These are phyloP conservation scores for Limonius californicus DNA, from an alignment of 1,140 invertebrate species.

Conservation along the genomic window DNA sequence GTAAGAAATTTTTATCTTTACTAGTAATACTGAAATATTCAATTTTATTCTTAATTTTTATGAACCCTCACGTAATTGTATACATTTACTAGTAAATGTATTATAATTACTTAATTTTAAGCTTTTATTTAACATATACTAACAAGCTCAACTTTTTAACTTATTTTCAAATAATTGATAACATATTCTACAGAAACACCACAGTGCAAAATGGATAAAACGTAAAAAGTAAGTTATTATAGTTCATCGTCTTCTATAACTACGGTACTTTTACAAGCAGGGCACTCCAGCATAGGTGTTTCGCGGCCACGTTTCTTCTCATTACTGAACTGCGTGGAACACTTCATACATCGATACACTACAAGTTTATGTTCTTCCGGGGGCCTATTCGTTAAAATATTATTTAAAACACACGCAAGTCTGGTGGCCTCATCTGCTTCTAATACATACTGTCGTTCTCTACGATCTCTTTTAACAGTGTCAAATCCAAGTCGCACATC, in stretches of 20 bases:
- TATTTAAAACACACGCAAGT: not conserved
- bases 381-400: constrained; percentile 13
- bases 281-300: not conserved
- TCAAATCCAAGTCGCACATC: constrained; percentile 17
- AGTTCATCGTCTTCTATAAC: constrained; percentile 5
- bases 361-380: not conserved
- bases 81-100: no score
- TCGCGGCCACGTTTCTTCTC: not conserved
- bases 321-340: constrained; percentile 15
- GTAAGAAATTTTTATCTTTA: no score
- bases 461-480: constrained; percentile 13
- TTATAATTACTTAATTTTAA: no score
- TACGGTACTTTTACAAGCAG: constrained; percentile 5
- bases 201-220: no score
- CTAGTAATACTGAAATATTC: no score
- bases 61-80: no score
- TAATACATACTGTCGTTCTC: not conserved
- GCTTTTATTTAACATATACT: no score
- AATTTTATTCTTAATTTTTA: no score
- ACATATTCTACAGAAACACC: no score
- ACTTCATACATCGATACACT: constrained; percentile 17
- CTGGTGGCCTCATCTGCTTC: constrained; percentile 11
- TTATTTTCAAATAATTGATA: no score
- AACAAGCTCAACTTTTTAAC: no score
- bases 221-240: no score